These are phyloP conservation scores for Cerastoderma edule DNA, from an alignment of 2,888 invertebrate genomes.

Conservation along the genomic window DNA sequence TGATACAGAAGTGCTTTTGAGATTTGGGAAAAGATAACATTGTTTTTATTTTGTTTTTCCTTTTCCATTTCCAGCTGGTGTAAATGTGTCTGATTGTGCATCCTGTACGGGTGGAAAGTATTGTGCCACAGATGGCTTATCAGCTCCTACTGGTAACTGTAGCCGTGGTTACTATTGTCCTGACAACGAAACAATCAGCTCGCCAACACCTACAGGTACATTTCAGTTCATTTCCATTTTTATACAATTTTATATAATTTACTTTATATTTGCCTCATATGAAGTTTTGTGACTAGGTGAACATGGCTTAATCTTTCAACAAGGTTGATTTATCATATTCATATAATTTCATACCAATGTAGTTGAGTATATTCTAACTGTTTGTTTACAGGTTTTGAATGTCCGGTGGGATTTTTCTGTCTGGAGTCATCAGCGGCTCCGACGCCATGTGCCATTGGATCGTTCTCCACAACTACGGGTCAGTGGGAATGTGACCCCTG, in stretches of 20 bases:
- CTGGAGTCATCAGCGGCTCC: conserved; percentile 76
- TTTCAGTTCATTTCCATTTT: too few relatives aligned
- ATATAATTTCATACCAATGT: not conserved
- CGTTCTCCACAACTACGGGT: conserved; percentile 74
- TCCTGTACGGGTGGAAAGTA: conserved; percentile 81
- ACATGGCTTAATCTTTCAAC: too few relatives aligned
- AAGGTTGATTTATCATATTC: too few relatives aligned
- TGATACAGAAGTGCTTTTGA: not conserved
- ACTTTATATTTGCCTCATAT: too few relatives aligned
- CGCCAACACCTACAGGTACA: conserved; percentile 71
- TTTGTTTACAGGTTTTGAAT: conserved; percentile 54
- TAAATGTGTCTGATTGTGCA: conserved; percentile 72
- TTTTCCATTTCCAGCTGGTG: conserved; percentile 69
- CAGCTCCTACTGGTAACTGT: conserved; percentile 76
- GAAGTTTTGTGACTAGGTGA: too few relatives aligned
- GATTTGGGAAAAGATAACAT: not conserved
- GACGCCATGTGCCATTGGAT: conserved; percentile 74
- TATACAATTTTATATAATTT: too few relatives aligned
- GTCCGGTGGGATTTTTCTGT: conserved; percentile 78
- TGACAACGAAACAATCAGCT: conserved; percentile 73
- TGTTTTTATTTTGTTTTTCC: not conserved
- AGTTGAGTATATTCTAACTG: not conserved
- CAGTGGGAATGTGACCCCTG: conserved; percentile 75
- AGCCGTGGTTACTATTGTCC: conserved; percentile 81
- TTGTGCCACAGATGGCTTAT: conserved; percentile 76